These are phyloP conservation scores for Lacerta viridis DNA, from an alignment of 2,797 vertebrate genomes.

Conservation along the genomic window DNA sequence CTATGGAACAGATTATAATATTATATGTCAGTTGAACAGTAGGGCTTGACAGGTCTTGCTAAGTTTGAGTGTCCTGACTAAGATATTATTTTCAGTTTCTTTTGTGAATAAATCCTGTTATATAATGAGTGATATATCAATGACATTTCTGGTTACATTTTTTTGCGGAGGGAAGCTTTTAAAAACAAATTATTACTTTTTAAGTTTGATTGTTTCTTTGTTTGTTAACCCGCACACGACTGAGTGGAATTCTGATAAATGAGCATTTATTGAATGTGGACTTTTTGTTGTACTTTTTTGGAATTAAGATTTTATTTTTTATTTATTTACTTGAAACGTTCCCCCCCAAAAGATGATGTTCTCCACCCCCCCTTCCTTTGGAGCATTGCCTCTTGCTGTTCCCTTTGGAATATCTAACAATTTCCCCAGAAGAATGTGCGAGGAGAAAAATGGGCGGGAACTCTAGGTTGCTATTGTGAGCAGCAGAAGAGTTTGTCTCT, in stretches of 20 bases:
- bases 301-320: not conserved
- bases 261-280: not conserved
- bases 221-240: not conserved
- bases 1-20: not conserved
- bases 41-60: not conserved
- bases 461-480: not conserved
- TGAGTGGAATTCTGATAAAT: not conserved
- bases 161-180: not conserved
- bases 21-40: not conserved
- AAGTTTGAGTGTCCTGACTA: not conserved
- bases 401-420: not conserved
- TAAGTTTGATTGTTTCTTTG: not conserved
- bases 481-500: not conserved
- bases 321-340: not conserved
- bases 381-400: not conserved
- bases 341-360: no score
- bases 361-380: not conserved
- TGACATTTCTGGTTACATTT: not conserved
- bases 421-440: not conserved
- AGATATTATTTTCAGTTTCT: not conserved
- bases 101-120: not conserved
- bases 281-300: not conserved
- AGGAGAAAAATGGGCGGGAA: constrained; percentile 35
- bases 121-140: not conserved
- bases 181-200: not conserved